A percentile compares a stretch with the other conserved stretches of the same genome.
phyloP scores from a whole-genome alignment of 1,140 invertebrate species.

The Coenobita brevimanus region DNA sequence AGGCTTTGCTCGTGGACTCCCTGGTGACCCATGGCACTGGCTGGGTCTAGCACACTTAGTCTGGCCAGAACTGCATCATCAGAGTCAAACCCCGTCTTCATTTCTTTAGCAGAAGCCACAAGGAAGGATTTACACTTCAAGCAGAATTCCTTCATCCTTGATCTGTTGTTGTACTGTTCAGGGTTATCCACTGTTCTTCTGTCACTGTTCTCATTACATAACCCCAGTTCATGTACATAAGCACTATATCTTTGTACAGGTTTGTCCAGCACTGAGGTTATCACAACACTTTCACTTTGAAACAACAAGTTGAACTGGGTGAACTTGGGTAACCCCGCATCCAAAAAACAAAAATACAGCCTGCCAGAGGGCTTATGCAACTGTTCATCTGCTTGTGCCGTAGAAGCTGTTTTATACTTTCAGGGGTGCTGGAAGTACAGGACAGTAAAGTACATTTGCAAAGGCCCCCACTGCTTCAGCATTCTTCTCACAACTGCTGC shows the following conservation, averaged over 20 bases:
- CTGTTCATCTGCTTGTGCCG: background rate
- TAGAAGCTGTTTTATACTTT: background rate
- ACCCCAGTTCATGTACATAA: conserved; percentile 5
- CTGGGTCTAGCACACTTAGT: background rate
- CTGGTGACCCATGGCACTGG: background rate
- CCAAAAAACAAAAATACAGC: conserved; percentile 3
- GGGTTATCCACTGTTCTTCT: background rate
- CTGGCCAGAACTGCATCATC: background rate
- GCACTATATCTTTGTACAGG: background rate
- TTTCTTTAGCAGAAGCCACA: background rate
- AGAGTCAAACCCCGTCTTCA: background rate
- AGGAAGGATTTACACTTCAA: background rate
- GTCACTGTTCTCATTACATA: background rate
- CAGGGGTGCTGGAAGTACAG: conserved; percentile 3
- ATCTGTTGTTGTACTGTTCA: background rate
- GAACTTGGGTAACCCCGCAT: background rate
- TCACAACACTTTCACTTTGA: background rate
- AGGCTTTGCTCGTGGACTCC: too few relatives aligned
- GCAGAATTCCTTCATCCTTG: too few relatives aligned
- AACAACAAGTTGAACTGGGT: background rate
- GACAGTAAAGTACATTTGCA: background rate
- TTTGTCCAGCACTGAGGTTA: background rate
- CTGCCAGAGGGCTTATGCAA: background rate
- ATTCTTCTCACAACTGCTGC: too few relatives aligned
- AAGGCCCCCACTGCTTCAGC: too few relatives aligned